Percentiles rank a stretch among this genome's conserved stretches.
These are phyloP conservation scores for Ichneumoninae sp. DNA, from an alignment of 2,888 invertebrate genomes.

Conservation along the genomic window DNA sequence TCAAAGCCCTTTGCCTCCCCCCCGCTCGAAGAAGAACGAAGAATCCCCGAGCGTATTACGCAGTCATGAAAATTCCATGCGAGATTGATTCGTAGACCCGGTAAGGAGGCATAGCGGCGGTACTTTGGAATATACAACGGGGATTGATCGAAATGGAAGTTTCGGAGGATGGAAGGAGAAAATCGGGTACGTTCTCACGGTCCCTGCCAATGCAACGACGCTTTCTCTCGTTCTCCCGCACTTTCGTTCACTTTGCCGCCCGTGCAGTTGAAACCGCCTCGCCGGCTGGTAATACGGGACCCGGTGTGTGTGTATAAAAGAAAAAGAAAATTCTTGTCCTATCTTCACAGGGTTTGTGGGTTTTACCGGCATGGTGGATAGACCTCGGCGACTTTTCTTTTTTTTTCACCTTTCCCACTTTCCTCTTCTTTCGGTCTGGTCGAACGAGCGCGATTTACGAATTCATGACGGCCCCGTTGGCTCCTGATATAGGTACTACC, in stretches of 20 bases:
- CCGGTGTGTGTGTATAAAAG: constrained; percentile 35
- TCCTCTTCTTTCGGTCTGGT: constrained; percentile 27
- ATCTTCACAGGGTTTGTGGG: constrained; percentile 30
- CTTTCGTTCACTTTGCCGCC: constrained; percentile 9
- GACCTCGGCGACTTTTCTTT: constrained; percentile 4
- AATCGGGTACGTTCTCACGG: constrained; percentile 44
- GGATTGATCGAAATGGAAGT: constrained; percentile 28
- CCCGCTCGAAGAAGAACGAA: constrained; percentile 1
- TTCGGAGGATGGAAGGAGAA: constrained; percentile 27
- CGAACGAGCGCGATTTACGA: constrained; percentile 57
- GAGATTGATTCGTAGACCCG: constrained; percentile 47
- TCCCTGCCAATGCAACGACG: constrained; percentile 30
- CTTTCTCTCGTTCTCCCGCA: constrained; percentile 12
- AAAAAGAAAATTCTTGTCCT: constrained; percentile 32
- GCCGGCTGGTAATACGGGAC: constrained; percentile 23
- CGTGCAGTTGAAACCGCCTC: neutral
- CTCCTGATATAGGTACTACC: constrained; percentile 10
- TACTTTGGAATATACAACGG: neutral
- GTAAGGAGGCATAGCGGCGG: constrained; percentile 11
- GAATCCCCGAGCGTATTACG: constrained; percentile 49
- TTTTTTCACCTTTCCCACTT: neutral
- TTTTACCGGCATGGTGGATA: constrained; percentile 32
- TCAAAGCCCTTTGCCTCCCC: constrained; percentile 1
- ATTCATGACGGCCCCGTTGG: constrained; percentile 53
- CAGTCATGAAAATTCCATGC: constrained; percentile 55